A percentile compares a stretch with the other conserved stretches of the same genome.
Evolutionary conservation across 2,113 vertebrate genomes (phyloP).

Genomic region (Leucopsar rothschildi): DNA sequence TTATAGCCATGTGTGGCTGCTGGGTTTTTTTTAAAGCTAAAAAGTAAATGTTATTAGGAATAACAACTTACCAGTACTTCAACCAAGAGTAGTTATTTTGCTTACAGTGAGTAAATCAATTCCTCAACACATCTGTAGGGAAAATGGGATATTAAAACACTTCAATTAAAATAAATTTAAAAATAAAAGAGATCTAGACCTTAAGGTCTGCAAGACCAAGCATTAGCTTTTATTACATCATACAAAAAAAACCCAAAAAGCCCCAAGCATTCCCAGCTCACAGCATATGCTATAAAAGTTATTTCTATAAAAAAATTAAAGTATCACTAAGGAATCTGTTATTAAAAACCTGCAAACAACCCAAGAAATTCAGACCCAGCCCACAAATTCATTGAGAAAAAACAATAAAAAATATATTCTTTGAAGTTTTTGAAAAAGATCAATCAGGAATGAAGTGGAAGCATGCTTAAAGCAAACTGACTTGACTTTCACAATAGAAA

Average conservation of each 20-base stretch:
- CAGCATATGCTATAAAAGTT: neutral
- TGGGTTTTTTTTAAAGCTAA: neutral
- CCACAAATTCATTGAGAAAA: neutral
- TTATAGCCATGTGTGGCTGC: neutral
- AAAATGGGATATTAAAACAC: constrained; percentile 44
- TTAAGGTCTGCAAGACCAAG: neutral
- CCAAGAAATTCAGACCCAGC: neutral
- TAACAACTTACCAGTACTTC: constrained; percentile 72
- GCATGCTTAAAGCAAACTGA: neutral
- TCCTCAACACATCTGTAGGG: constrained; percentile 53
- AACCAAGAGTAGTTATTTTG: constrained; percentile 50
- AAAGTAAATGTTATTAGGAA: constrained; percentile 13
- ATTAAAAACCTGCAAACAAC: neutral
- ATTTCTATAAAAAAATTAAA: neutral
- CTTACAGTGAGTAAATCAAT: constrained; percentile 37
- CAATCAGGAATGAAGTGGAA: neutral
- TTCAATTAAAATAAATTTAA: neutral
- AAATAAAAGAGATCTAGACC: neutral
- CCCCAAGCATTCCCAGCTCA: neutral
- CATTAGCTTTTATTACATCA: neutral
- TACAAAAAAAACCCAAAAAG: too few species aligned
- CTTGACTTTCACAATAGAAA: neutral
- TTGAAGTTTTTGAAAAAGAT: neutral
- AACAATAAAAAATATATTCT: neutral
- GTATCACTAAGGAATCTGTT: neutral